These are phyloP conservation scores for Enteromius radiatus DNA, from an alignment of 2,797 vertebrate species.

Conservation along the genomic window DNA sequence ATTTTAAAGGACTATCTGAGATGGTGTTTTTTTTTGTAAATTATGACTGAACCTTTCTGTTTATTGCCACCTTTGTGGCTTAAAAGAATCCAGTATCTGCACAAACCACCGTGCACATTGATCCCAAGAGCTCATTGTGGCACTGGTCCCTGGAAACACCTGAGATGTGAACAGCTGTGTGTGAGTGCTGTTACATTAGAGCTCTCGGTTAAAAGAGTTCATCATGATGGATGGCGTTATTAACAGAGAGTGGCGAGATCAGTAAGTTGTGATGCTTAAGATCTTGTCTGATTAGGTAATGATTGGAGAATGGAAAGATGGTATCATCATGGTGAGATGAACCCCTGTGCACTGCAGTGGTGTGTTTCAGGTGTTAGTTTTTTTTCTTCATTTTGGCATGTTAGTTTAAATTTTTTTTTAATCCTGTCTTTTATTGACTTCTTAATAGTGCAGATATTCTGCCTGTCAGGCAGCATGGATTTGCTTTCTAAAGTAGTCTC, in stretches of 20 bases:
- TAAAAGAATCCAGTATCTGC: constrained; percentile 25
- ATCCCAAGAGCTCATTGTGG: not conserved
- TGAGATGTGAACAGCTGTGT: constrained; percentile 1
- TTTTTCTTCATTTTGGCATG: not conserved
- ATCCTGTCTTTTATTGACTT: constrained; percentile 1
- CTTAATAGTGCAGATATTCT: constrained; percentile 19
- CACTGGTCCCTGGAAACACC: not conserved
- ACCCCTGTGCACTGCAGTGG: not conserved
- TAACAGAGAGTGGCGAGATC: not conserved
- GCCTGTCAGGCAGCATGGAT: constrained; percentile 23
- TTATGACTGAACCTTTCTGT: constrained; percentile 26
- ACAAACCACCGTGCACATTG: constrained; percentile 1
- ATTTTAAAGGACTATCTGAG: constrained; percentile 33
- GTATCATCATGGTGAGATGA: not conserved
- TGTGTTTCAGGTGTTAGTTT: not conserved
- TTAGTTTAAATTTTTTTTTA: not conserved
- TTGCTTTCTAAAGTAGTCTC: constrained; percentile 32
- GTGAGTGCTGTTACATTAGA: constrained; percentile 13
- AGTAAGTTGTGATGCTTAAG: not conserved
- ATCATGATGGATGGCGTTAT: constrained; percentile 14
- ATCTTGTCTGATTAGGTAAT: constrained; percentile 12
- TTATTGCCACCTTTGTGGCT: not conserved
- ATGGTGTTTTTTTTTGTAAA: constrained; percentile 2
- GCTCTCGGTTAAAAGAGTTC: not conserved
- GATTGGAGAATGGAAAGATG: not conserved